Conservation (phyloP, 2,888 invertebrate species). For the Noctua janthe region DNA sequence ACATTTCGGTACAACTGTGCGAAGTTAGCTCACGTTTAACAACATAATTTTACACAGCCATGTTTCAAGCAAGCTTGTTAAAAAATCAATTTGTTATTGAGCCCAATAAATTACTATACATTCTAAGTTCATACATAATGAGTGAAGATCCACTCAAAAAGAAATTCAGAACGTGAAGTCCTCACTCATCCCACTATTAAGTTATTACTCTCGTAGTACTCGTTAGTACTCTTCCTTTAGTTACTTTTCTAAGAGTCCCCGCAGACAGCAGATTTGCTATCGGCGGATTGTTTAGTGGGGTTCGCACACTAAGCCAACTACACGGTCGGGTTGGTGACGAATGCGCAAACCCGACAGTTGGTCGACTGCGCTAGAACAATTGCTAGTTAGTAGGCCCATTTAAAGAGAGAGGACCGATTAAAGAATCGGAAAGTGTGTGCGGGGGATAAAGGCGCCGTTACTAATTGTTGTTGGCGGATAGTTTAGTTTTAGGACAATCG, state of each 20-base stretch:
- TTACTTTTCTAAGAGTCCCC: not conserved
- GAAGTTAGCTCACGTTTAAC: not conserved
- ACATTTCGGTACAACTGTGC: not conserved
- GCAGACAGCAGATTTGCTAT: not conserved
- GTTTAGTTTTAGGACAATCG: not conserved
- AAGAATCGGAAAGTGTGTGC: not conserved
- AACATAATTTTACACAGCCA: not conserved
- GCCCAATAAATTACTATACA: not conserved
- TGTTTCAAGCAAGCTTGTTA: not conserved
- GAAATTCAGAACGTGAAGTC: not conserved
- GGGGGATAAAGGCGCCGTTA: not conserved
- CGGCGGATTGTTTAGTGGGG: not conserved
- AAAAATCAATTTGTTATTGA: not conserved
- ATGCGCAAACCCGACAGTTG: not conserved
- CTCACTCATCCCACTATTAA: conserved; percentile 3
- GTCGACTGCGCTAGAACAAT: not conserved
- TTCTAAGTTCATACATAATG: not conserved
- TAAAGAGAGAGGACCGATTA: not conserved
- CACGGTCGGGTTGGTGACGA: not conserved
- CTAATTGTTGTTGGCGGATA: not conserved
- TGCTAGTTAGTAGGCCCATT: not conserved
- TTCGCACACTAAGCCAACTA: not conserved
- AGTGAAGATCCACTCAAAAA: not conserved
- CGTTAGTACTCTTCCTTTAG: not conserved
- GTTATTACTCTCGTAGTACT: too few relatives aligned